Conservation (phyloP, 2,113 vertebrate genomes). For the Addax nasomaculatus region DNA sequence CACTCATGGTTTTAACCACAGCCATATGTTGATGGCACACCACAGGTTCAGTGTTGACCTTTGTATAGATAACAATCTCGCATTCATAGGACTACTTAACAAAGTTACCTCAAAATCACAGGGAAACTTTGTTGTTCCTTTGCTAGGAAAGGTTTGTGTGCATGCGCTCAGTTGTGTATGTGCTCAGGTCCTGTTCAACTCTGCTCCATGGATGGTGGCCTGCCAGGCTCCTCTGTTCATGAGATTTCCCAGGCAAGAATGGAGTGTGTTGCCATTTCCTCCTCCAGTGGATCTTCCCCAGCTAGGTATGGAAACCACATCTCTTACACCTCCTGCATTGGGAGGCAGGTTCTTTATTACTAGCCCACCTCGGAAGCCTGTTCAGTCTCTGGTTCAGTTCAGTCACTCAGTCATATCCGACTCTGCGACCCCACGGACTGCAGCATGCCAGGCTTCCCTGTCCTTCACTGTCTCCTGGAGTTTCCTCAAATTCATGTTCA, state of each 20-base stretch:
- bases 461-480: background rate
- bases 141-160: background rate
- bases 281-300: background rate
- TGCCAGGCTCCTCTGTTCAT: background rate
- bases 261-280: background rate
- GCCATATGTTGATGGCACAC: no score
- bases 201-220: background rate
- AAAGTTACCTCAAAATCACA: background rate
- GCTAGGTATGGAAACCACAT: background rate
- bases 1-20: background rate
- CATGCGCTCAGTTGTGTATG: rapidly evolving
- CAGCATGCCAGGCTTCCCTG: background rate
- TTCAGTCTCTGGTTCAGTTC: background rate
- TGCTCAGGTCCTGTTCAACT: background rate
- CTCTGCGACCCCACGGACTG: background rate
- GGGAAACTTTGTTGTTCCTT: background rate
- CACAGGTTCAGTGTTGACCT: background rate
- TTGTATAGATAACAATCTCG: background rate
- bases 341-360: background rate
- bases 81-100: background rate
- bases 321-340: background rate
- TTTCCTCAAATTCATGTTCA: background rate
- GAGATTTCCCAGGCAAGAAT: background rate
- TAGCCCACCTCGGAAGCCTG: background rate
- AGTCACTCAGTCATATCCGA: background rate